Evolutionary conservation across 2,888 invertebrate species (phyloP).

Genomic region (Acleris sparsana): DNA sequence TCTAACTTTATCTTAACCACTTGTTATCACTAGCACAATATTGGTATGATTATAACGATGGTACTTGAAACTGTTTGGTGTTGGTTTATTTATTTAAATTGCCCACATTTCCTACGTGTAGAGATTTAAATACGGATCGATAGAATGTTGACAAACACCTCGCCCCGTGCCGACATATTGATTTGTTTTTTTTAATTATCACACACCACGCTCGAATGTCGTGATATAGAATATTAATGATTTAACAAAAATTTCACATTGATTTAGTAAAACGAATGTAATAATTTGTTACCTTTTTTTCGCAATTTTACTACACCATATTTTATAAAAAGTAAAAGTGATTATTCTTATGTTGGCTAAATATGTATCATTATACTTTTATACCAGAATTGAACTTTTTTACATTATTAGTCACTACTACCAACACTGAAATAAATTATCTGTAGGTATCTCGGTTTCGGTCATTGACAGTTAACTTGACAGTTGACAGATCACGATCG

Average conservation of each 20-base stretch:
- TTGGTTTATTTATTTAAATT: slow-evolving; percentile 9
- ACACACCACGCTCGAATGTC: slow-evolving; percentile 24
- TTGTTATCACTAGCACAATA: slow-evolving; percentile 16
- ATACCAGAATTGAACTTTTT: too few species aligned
- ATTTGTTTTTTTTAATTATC: slow-evolving; percentile 27
- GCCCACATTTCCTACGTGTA: slow-evolving; percentile 4
- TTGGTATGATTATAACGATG: not conserved
- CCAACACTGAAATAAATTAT: too few species aligned
- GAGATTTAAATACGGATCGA: slow-evolving; percentile 55
- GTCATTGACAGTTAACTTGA: slow-evolving; percentile 7
- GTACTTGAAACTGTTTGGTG: not conserved
- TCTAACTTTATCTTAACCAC: slow-evolving; percentile 14
- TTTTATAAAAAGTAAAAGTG: too few species aligned
- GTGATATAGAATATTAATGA: not conserved
- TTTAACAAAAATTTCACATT: not conserved
- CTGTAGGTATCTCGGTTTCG: not conserved
- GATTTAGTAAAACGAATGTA: not conserved
- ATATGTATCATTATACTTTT: too few species aligned
- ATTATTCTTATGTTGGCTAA: too few species aligned
- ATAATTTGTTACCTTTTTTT: too few species aligned
- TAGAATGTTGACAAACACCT: slow-evolving; percentile 77
- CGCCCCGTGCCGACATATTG: slow-evolving; percentile 47
- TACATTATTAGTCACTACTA: too few species aligned
- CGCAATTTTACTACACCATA: too few species aligned
- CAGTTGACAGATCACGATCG: slow-evolving; percentile 12